Conservation (phyloP, 37 sponge, comb jelly and placozoan genomes). For the Ianthella basta region DNA sequence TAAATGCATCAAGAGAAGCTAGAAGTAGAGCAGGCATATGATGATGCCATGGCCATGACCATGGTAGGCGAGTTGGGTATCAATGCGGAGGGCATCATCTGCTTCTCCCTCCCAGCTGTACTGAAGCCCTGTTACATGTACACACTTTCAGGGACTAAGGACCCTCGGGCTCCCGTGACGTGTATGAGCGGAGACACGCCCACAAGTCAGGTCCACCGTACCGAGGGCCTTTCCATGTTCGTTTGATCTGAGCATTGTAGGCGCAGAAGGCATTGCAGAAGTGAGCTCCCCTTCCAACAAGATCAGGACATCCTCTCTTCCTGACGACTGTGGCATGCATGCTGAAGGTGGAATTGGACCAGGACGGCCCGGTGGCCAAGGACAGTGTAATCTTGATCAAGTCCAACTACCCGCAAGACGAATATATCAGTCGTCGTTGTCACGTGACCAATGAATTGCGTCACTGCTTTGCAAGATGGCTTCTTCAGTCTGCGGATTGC, state of each 20-base stretch:
- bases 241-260: slow-evolving; percentile 28
- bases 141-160: slow-evolving; percentile 31
- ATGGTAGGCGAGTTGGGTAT: slow-evolving; percentile 57
- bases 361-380: slow-evolving; percentile 20
- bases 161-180: slow-evolving; percentile 33
- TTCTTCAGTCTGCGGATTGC: slow-evolving; percentile 31
- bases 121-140: slow-evolving; percentile 58
- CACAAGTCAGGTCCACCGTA: slow-evolving; percentile 24
- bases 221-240: slow-evolving; percentile 25
- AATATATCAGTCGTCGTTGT: no score
- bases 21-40: no score
- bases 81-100: slow-evolving; percentile 38
- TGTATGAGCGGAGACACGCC: neutral
- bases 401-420: slow-evolving; percentile 41
- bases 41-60: no score
- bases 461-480: no score
- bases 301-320: neutral
- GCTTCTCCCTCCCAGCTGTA: slow-evolving; percentile 47
- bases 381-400: slow-evolving; percentile 58
- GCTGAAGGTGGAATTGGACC: neutral
- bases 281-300: slow-evolving; percentile 67
- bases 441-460: no score
- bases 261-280: slow-evolving; percentile 14
- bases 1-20: no score
- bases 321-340: neutral